These are phyloP conservation scores for Lepidurus packardi DNA, from an alignment of 1,140 invertebrate genomes.

Conservation along the genomic window DNA sequence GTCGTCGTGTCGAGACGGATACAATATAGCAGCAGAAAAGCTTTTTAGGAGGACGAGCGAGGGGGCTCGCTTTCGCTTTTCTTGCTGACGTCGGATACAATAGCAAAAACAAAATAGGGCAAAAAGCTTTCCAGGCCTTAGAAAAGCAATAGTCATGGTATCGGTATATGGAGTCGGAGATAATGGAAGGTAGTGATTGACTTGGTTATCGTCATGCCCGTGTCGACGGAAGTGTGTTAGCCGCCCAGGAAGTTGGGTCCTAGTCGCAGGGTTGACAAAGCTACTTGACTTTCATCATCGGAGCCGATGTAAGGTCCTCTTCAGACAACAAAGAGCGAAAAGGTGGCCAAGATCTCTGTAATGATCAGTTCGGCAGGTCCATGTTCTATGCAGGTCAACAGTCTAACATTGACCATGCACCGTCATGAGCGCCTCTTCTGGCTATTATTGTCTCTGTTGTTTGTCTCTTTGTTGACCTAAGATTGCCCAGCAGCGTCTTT, in stretches of 20 bases:
- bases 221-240: constrained; percentile 18
- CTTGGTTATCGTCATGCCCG: constrained; percentile 3
- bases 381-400: constrained; percentile 1
- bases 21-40: too few species aligned
- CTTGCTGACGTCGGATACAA: too few species aligned
- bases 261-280: not conserved
- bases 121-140: too few species aligned
- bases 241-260: constrained; percentile 1
- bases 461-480: constrained; percentile 14
- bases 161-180: not conserved
- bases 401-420: not conserved
- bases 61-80: too few species aligned
- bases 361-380: not conserved
- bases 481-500: not conserved
- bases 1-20: too few species aligned
- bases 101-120: too few species aligned
- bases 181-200: constrained; percentile 19
- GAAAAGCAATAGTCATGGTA: constrained; percentile 16
- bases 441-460: constrained; percentile 13
- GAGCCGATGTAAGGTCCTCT: not conserved
- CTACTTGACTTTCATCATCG: not conserved
- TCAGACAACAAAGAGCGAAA: not conserved
- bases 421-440: not conserved
- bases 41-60: too few species aligned
- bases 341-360: not conserved